Evolutionary conservation across 1,140 invertebrate species (phyloP), one percentile per base, ranked within the genome.

Genomic region (Fopius arisanus): DNA sequence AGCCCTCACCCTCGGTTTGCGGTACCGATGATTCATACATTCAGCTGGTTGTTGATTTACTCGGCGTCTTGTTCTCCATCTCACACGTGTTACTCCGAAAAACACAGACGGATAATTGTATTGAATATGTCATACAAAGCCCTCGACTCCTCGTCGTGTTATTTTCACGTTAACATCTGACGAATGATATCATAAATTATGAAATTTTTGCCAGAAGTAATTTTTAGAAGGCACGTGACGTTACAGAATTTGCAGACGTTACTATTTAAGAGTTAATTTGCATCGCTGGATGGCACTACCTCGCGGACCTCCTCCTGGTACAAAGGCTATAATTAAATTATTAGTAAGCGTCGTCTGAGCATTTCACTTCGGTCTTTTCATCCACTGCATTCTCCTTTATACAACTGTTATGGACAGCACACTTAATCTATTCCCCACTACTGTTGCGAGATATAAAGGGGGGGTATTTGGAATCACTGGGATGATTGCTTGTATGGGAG

Each of bases 291-390:
- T 80, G 77, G 73, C 72, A 63, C 51, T 40, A 43, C 33, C 70
- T 70, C 66, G 54, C 69, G 67, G 66, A 59, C 70, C 21, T 68
- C 29, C 19, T 40, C 67, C 48, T 72, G 72, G 77, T 75, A 82
- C 82, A 86, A 84, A 65, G 84, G 84, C 83, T 83, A 83, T 86
- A 88, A 88, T 73, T 73, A 73, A 68, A 73, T 87, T 88, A 88
- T 87, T 88, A 86, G 84, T 84, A 84, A 81, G 81, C 81, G 86
- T 86, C 85, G 84, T 87, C 85, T 87, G 84, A 78, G 82, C 77
- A 74, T 73, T 73, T 68, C 66, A 59, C 9, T 78, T 70, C 77
- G 77, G 79, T 83, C 84, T 82, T 86, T 87, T 31, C 26, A 51
- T 69, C 19, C 43, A 28, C n/a, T 41, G 63, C 10, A 43, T 43